A percentile compares a stretch with the other conserved stretches of the same genome.
phyloP scores from a whole-genome alignment of 2,888 invertebrate genomes.

The Nineta flava region DNA sequence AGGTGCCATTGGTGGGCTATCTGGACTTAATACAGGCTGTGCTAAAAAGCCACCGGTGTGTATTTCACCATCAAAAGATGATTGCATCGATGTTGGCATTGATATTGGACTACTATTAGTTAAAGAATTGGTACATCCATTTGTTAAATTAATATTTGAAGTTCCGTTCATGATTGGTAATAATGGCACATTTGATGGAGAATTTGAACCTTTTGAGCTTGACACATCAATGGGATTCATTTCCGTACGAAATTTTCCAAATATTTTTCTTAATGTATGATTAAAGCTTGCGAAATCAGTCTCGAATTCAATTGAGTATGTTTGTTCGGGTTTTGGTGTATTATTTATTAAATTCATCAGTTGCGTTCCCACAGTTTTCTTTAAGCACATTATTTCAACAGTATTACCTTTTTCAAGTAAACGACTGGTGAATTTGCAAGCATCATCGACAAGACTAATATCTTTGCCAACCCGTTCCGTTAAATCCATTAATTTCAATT shows the following conservation, averaged over 20 bases:
- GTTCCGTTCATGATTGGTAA: conserved; percentile 21
- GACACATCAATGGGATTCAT: conserved; percentile 21
- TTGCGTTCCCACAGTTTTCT: conserved; percentile 62
- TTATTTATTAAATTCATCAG: conserved; percentile 63
- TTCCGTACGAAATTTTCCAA: conserved; percentile 59
- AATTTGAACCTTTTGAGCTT: conserved; percentile 33
- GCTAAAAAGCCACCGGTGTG: conserved; percentile 19
- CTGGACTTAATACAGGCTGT: conserved; percentile 19
- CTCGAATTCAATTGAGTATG: conserved; percentile 65
- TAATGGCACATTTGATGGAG: conserved; percentile 29
- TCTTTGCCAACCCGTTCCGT: conserved; percentile 71
- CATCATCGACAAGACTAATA: conserved; percentile 70
- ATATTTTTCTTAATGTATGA: conserved; percentile 48
- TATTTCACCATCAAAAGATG: conserved; percentile 64
- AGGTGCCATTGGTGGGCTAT: conserved; percentile 22
- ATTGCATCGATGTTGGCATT: conserved; percentile 50
- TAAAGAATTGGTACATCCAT: conserved; percentile 33
- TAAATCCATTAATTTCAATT: conserved; percentile 79
- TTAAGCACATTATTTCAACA: conserved; percentile 68
- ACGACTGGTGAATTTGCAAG: conserved; percentile 68
- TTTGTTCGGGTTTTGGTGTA: conserved; percentile 65
- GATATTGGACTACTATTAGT: conserved; percentile 55
- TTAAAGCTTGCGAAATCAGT: conserved; percentile 69
- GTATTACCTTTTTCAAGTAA: conserved; percentile 72
- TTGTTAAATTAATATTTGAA: conserved; percentile 15